A percentile compares a stretch with the other conserved stretches of the same genome.
phyloP scores from a whole-genome alignment of 2,888 invertebrate genomes.

The Lithosia quadra region DNA sequence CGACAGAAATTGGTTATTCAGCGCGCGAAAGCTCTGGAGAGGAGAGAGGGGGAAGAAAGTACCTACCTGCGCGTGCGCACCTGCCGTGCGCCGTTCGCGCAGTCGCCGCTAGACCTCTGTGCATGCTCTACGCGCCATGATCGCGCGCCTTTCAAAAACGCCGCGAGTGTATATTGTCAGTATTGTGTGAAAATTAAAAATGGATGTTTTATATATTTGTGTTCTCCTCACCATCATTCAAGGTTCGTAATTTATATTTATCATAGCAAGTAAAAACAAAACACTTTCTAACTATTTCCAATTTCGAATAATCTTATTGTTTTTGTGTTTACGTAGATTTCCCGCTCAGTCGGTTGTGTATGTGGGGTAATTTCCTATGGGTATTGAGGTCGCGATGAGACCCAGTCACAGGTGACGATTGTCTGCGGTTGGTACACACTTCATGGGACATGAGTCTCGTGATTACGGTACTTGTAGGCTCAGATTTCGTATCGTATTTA shows the following conservation, averaged over 20 bases:
- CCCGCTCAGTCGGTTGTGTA: slow-evolving; percentile 43
- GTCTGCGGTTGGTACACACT: slow-evolving; percentile 45
- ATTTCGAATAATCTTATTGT: slow-evolving; percentile 52
- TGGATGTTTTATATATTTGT: slow-evolving; percentile 74
- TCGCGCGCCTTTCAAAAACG: slow-evolving; percentile 56
- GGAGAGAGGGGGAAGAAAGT: slow-evolving; percentile 41
- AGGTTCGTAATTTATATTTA: slow-evolving; percentile 57
- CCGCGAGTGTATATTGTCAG: slow-evolving; percentile 73
- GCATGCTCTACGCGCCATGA: slow-evolving; percentile 68
- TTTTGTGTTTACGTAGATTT: slow-evolving; percentile 51
- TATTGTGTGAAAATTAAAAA: slow-evolving; percentile 67
- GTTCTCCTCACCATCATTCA: slow-evolving; percentile 61
- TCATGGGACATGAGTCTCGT: slow-evolving; percentile 47
- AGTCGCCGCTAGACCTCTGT: slow-evolving; percentile 65
- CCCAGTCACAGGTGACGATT: slow-evolving; percentile 49
- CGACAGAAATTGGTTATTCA: slow-evolving; percentile 73
- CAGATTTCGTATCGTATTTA: slow-evolving; percentile 42
- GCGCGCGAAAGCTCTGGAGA: slow-evolving; percentile 71
- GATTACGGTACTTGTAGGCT: slow-evolving; percentile 44
- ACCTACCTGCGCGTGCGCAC: slow-evolving; percentile 62
- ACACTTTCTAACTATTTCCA: slow-evolving; percentile 29
- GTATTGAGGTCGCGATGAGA: slow-evolving; percentile 47
- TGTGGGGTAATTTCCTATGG: slow-evolving; percentile 51
- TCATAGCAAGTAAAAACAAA: slow-evolving; percentile 22
- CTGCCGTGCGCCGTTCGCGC: slow-evolving; percentile 59